Conservation (phyloP, 2,113 vertebrate species). For the Gasterosteus aculeatus region DNA sequence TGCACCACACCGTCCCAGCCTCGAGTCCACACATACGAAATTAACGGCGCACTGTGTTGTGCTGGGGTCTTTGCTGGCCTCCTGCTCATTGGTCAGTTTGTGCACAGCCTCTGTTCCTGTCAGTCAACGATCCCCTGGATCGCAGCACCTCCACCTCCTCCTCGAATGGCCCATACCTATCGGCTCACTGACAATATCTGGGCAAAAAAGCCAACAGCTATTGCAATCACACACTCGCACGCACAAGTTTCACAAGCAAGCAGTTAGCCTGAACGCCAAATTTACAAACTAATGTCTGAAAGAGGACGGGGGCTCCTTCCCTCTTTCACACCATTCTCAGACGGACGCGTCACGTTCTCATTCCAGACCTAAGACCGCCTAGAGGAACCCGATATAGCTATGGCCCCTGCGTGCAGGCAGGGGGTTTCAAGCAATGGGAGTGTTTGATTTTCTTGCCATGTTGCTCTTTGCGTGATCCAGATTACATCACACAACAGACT, state of each 20-base stretch:
- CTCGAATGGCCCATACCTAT: constrained; percentile 30
- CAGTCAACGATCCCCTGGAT: constrained; percentile 62
- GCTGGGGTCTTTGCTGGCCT: constrained; percentile 29
- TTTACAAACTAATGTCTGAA: constrained; percentile 10
- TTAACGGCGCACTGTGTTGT: constrained; percentile 19
- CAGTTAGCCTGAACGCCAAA: constrained; percentile 10
- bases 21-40: constrained; percentile 7
- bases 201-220: constrained; percentile 56
- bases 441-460: constrained; percentile 56
- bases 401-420: constrained; percentile 15
- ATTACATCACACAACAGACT: constrained; percentile 29
- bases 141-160: constrained; percentile 31
- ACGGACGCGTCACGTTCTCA: constrained; percentile 61
- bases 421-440: constrained; percentile 22
- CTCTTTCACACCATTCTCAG: constrained; percentile 69
- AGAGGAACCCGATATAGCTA: constrained; percentile 54
- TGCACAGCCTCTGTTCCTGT: constrained; percentile 71
- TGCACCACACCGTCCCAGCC: constrained; percentile 7
- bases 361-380: constrained; percentile 20
- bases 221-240: constrained; percentile 14
- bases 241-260: constrained; percentile 6
- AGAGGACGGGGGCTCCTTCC: constrained; percentile 1
- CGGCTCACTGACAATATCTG: constrained; percentile 65
- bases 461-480: constrained; percentile 36
- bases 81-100: constrained; percentile 39